Conservation (phyloP, 23 tunicate genomes). For the Diplosoma virens region DNA sequence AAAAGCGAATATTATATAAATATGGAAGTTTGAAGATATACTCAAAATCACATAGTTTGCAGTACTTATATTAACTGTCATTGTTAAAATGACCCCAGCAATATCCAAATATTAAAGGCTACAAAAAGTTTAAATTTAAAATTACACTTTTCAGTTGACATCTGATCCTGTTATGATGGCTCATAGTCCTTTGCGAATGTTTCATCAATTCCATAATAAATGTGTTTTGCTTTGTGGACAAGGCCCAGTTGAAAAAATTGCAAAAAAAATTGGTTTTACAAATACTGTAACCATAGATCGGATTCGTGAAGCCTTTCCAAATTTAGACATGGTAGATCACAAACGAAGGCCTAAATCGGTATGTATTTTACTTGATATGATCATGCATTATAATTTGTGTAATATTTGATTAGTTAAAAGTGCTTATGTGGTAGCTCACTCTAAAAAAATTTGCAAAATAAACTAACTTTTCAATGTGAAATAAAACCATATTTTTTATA, state of each 20-base stretch:
- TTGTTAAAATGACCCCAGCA: no score
- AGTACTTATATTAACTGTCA: no score
- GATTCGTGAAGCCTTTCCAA: constrained; percentile 58
- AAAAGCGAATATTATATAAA: no score
- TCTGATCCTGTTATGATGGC: constrained; percentile 80
- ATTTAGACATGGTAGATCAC: constrained; percentile 79
- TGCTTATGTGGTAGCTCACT: not conserved
- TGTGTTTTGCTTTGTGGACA: constrained; percentile 71
- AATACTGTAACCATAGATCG: constrained; percentile 73
- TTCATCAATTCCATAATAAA: constrained; percentile 53
- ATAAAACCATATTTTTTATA: no score
- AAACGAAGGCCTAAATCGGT: constrained; percentile 48
- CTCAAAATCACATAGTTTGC: no score
- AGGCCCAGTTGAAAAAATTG: constrained; percentile 73
- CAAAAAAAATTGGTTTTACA: constrained; percentile 70
- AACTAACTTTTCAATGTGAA: no score
- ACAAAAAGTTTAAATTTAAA: no score
- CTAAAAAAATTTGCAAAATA: not conserved
- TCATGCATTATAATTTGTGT: not conserved
- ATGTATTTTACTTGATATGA: not conserved
- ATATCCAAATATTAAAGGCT: no score
- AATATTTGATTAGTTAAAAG: no score
- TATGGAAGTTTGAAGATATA: no score
- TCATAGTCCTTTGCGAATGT: constrained; percentile 71
- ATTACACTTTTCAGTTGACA: constrained; percentile 29